Evolutionary conservation across 2,797 vertebrate genomes (phyloP).

Genomic region (Manis javanica): DNA sequence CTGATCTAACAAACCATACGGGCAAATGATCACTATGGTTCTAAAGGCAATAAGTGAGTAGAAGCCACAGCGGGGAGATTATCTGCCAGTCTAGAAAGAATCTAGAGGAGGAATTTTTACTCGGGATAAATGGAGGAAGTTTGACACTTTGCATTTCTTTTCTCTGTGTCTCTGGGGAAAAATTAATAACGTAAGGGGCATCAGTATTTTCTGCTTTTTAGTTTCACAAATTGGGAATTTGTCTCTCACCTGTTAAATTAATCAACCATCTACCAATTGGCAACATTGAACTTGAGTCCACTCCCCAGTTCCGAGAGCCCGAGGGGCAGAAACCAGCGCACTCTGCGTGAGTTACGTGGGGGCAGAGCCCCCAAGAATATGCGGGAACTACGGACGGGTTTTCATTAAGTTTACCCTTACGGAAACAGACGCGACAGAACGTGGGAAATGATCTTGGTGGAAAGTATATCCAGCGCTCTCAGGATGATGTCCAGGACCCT

Average conservation of each 20-base stretch:
- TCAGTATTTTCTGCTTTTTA: neutral
- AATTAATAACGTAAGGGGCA: too few relatives aligned
- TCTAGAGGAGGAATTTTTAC: neutral
- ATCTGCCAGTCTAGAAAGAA: neutral
- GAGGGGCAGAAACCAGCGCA: neutral
- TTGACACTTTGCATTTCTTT: neutral
- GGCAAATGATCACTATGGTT: rapidly evolving
- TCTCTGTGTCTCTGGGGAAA: neutral
- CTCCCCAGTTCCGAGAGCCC: neutral
- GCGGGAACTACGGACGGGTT: neutral
- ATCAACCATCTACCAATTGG: neutral
- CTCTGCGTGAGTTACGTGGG: neutral
- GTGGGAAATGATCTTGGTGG: rapidly evolving
- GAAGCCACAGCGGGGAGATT: neutral
- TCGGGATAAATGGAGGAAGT: too few relatives aligned
- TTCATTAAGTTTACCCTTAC: neutral
- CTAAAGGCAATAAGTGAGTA: neutral
- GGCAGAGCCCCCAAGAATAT: neutral
- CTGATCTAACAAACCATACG: neutral
- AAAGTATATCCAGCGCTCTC: rapidly evolving
- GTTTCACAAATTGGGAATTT: neutral
- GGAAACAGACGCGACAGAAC: neutral
- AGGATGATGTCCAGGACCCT: rapidly evolving
- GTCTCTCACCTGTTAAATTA: neutral
- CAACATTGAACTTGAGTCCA: neutral